Evolutionary conservation across 2,888 invertebrate genomes (phyloP).

Genomic region (Spilarctia lutea): DNA sequence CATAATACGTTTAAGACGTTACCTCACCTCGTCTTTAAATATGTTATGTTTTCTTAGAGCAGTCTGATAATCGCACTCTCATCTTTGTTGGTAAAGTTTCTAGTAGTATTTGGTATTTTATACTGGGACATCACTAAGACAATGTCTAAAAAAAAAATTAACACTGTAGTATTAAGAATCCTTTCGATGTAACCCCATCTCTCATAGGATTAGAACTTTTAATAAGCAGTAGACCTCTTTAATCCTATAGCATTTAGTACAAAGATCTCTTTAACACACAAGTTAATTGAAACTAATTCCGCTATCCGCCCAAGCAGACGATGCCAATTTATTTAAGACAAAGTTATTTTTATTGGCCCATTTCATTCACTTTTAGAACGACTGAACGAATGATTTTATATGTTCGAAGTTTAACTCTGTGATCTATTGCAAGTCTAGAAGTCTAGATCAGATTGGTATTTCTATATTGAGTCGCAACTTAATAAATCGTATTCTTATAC

Average conservation of each 20-base stretch:
- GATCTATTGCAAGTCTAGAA: slow-evolving; percentile 42
- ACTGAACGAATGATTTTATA: slow-evolving; percentile 50
- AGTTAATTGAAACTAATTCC: slow-evolving; percentile 59
- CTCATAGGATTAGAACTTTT: background rate
- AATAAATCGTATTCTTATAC: background rate
- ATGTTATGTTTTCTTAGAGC: background rate
- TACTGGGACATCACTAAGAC: background rate
- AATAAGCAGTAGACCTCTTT: slow-evolving; percentile 25
- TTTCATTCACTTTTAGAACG: slow-evolving; percentile 62
- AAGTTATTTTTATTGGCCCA: slow-evolving; percentile 66
- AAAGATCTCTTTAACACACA: slow-evolving; percentile 36
- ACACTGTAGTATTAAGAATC: background rate
- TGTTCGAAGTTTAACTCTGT: slow-evolving; percentile 30
- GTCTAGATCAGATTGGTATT: slow-evolving; percentile 37
- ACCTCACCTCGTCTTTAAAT: background rate
- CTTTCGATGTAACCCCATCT: background rate
- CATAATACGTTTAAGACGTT: background rate
- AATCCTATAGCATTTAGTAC: slow-evolving; percentile 31
- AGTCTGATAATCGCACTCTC: background rate
- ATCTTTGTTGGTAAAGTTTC: background rate
- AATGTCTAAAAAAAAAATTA: background rate
- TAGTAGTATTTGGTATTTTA: background rate
- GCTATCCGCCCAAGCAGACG: slow-evolving; percentile 53
- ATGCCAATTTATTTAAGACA: slow-evolving; percentile 62
- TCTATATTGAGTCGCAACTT: slow-evolving; percentile 19